These are phyloP conservation scores for Meloidogyne hapla DNA, from an alignment of 1,140 invertebrate genomes.

Conservation along the genomic window DNA sequence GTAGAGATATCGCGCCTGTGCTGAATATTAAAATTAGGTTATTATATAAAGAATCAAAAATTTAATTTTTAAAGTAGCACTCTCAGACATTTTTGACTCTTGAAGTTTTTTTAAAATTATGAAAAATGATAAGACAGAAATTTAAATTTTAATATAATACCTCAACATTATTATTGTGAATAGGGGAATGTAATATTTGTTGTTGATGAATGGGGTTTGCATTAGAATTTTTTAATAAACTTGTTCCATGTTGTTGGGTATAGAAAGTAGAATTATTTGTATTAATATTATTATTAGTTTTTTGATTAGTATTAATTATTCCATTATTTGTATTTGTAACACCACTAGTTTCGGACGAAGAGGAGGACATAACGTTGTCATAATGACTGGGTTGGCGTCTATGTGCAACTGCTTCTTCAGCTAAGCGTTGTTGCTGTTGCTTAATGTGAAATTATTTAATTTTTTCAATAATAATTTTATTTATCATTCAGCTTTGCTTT, in stretches of 20 bases:
- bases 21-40: slow-evolving; percentile 11
- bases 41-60: not conserved
- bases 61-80: not conserved
- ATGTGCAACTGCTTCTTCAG: not conserved
- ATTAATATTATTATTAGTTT: not conserved
- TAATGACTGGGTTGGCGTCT: slow-evolving; percentile 8
- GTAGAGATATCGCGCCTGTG: slow-evolving; percentile 21
- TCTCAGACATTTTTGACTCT: no score
- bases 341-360: not conserved
- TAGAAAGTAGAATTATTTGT: no score
- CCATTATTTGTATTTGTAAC: not conserved
- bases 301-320: slow-evolving; percentile 2
- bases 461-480: not conserved
- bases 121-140: no score
- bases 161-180: no score
- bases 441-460: not conserved
- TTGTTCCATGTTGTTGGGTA: not conserved
- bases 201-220: not conserved
- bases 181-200: slow-evolving; percentile 7
- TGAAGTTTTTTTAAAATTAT: no score
- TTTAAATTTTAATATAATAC: no score
- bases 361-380: not conserved
- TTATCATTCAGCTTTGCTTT: no score
- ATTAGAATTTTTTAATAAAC: not conserved
- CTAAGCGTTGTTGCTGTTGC: not conserved